Percentiles rank a stretch among this genome's conserved stretches.
These are phyloP conservation scores for Trachymyrmex septentrionalis DNA, from an alignment of 1,140 invertebrate species.

Conservation along the genomic window DNA sequence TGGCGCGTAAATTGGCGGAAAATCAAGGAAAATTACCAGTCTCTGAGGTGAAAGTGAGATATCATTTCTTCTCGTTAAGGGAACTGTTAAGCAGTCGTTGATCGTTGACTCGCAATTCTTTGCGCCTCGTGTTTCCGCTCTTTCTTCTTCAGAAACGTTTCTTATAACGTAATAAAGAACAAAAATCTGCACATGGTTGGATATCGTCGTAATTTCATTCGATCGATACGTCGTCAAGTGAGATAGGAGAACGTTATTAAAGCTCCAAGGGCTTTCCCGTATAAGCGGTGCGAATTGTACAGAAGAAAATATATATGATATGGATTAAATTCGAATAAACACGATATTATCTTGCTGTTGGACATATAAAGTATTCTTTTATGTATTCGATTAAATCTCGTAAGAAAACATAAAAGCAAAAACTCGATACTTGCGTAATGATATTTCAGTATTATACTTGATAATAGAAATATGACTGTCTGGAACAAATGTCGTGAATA, in stretches of 20 bases:
- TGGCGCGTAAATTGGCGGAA: not conserved
- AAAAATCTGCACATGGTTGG: not conserved
- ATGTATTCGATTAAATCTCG: not conserved
- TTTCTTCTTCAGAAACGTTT: not conserved
- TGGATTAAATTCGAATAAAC: constrained; percentile 41
- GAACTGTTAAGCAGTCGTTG: constrained; percentile 16
- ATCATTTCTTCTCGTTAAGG: not conserved
- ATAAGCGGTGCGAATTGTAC: constrained; percentile 23
- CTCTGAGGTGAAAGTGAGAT: constrained; percentile 9
- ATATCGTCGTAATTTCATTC: constrained; percentile 60
- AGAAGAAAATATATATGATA: constrained; percentile 31
- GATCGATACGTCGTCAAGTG: constrained; percentile 47
- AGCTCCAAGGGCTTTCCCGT: constrained; percentile 47
- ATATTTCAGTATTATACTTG: not conserved
- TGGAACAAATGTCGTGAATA: not conserved
- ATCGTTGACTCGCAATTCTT: constrained; percentile 1
- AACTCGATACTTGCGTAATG: not conserved
- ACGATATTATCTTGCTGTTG: constrained; percentile 30
- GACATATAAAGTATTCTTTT: not conserved
- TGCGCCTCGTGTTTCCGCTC: not conserved
- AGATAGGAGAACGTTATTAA: constrained; percentile 70
- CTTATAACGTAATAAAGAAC: constrained; percentile 36
- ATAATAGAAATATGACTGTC: not conserved
- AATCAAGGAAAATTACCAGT: constrained; percentile 26
- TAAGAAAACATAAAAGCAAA: not conserved